A percentile compares a stretch with the other conserved stretches of the same genome.
Evolutionary conservation across 2,797 vertebrate species (phyloP).

Genomic region (Neomorphus geoffroyi): DNA sequence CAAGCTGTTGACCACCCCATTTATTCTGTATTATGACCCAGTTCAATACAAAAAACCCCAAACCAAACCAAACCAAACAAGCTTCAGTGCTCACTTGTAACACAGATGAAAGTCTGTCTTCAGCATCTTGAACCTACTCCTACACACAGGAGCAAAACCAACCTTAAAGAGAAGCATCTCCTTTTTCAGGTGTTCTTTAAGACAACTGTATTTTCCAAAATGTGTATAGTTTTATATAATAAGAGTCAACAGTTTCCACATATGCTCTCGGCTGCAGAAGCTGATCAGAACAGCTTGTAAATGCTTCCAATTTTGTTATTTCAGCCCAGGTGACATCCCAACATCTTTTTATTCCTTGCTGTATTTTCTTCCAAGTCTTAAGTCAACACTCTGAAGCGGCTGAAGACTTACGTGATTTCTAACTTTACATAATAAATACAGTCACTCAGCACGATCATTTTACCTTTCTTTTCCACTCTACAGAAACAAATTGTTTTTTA

Average conservation of each 20-base stretch:
- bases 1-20: neutral
- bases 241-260: neutral
- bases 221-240: fast-evolving
- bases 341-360: neutral
- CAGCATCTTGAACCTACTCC: neutral
- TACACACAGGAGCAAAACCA: neutral
- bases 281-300: neutral
- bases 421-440: neutral
- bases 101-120: neutral
- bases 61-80: too few relatives aligned
- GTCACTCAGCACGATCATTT: neutral
- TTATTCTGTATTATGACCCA: neutral
- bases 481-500: neutral
- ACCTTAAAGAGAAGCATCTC: neutral
- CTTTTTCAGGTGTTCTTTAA: neutral
- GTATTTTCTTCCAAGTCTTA: neutral
- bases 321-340: neutral
- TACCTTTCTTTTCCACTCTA: neutral
- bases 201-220: neutral
- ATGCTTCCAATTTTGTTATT: neutral
- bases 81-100: neutral
- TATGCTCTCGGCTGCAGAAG: neutral
- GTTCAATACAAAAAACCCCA: neutral
- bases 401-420: neutral
- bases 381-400: fast-evolving